Conservation (phyloP, 2,888 invertebrate species). For the Eupithecia dodoneata region DNA sequence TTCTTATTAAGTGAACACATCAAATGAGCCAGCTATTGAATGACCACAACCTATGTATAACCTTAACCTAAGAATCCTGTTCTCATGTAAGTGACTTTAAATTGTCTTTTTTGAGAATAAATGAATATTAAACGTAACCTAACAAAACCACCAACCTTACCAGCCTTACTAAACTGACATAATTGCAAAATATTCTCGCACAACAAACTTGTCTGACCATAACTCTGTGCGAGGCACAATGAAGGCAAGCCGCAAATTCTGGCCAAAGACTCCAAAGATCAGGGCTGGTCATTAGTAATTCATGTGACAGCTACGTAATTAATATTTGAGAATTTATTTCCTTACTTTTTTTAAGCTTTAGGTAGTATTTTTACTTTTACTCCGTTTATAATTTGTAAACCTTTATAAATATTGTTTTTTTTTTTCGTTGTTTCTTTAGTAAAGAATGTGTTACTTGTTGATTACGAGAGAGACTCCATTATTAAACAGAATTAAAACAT, state of each 20-base stretch:
- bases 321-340: neutral
- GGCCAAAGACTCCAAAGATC: conserved; percentile 13
- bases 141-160: neutral
- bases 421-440: neutral
- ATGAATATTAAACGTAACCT: too few relatives aligned
- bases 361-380: neutral
- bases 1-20: too few relatives aligned
- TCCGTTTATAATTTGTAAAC: neutral
- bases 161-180: neutral
- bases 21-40: too few relatives aligned
- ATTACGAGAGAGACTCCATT: too few relatives aligned
- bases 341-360: neutral
- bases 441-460: too few relatives aligned
- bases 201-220: neutral
- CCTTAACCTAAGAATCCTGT: too few relatives aligned
- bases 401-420: neutral
- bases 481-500: too few relatives aligned
- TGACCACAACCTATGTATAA: too few relatives aligned
- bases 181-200: neutral
- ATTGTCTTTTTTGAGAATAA: too few relatives aligned
- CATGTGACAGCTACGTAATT: neutral
- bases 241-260: conserved; percentile 14
- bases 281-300: conserved; percentile 9
- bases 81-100: too few relatives aligned
- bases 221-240: neutral